Evolutionary conservation across 2,888 invertebrate species (phyloP), one percentile per base, ranked within the genome.

Genomic region (Chrysomela aeneicollis): DNA sequence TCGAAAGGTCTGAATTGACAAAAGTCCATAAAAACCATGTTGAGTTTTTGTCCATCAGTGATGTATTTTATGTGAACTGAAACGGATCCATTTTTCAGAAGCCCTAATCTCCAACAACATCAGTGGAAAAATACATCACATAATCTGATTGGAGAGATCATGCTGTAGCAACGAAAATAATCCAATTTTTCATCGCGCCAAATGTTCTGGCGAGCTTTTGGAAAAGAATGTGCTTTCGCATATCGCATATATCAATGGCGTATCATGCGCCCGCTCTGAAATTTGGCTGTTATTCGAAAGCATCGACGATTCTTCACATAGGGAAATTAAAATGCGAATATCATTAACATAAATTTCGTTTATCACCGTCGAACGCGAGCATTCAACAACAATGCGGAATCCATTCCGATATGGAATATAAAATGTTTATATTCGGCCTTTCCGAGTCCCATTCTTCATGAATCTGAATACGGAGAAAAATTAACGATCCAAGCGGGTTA

Each of bases 271-370:
- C 9, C 42, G 15, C n/a, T n/a, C 42, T 15, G 15, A 42, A 42
- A 42, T 42, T n/a, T 42, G n/a, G 42, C 42, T 42, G 42, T 42
- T 42, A 42, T 42, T 42, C 42, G 57, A 64, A 26, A 49, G 58
- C 58, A 19, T 49, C 18, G 49, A 42, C n/a, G 22, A 54, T 54
- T 54, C 54, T 54, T 21, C 42, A 26, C 30, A 37, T 19, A 22
- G 42, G 3, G 42, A 65, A 66, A 64, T 69, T 66, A 64, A 66
- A 69, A 66, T 61, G 61, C 52, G 66, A 68, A 68, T 68, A 66
- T 64, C 66, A 70, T 70, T 68, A 70, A 68, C 67, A 70, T 68
- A 70, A 68, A 68, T 70, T 70, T 66, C 66, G 68, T 70, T 66
- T 68, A 70, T 68, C 66, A 67, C 62, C 58, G 46, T 4, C 4